phyloP scores from a whole-genome alignment of 2,888 invertebrate genomes.

The Rhingia rostrata region DNA sequence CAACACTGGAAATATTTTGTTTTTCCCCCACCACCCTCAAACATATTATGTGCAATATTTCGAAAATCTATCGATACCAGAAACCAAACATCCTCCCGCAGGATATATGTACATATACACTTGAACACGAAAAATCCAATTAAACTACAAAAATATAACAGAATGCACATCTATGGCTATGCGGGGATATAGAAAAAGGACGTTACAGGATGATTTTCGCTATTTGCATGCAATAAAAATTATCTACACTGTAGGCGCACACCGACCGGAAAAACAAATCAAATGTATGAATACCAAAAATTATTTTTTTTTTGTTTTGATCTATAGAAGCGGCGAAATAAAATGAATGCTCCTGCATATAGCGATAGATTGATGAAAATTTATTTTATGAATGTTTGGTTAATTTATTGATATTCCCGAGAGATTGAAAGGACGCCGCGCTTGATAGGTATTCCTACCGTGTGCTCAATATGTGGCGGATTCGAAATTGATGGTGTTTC shows the following conservation, averaged over 20 bases:
- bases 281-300: slow-evolving; percentile 37
- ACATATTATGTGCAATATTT: slow-evolving; percentile 34
- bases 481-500: slow-evolving; percentile 1
- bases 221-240: slow-evolving; percentile 68
- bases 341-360: neutral
- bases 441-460: no score
- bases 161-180: neutral
- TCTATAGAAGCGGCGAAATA: neutral
- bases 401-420: slow-evolving; percentile 44
- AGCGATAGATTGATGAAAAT: slow-evolving; percentile 18
- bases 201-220: slow-evolving; percentile 46
- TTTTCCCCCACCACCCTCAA: neutral
- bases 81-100: neutral
- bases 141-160: slow-evolving; percentile 47
- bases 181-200: slow-evolving; percentile 14
- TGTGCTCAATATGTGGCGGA: neutral
- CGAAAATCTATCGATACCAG: slow-evolving; percentile 31
- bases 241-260: slow-evolving; percentile 52
- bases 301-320: neutral
- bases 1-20: slow-evolving; percentile 3
- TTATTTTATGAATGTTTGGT: slow-evolving; percentile 32
- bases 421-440: slow-evolving; percentile 7
- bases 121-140: slow-evolving; percentile 52
- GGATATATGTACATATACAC: neutral
- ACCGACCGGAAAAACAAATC: slow-evolving; percentile 50